These are phyloP conservation scores for Magallana ariakensis DNA, from an alignment of 1,140 invertebrate species.

Conservation along the genomic window DNA sequence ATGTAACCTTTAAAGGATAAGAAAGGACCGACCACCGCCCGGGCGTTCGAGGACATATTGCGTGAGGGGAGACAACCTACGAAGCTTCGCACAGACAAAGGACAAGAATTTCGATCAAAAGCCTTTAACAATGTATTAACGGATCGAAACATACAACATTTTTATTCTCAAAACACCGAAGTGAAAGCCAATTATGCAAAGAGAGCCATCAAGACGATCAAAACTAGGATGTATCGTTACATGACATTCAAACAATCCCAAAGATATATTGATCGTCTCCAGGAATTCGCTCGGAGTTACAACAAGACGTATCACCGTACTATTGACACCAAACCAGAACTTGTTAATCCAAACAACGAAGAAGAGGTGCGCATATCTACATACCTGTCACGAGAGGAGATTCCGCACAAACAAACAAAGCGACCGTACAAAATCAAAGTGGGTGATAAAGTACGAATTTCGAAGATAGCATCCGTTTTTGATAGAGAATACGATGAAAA, in stretches of 20 bases:
- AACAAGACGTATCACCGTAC: slow-evolving; percentile 45
- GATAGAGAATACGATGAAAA: slow-evolving; percentile 41
- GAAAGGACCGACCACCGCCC: background rate
- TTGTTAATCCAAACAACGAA: slow-evolving; percentile 46
- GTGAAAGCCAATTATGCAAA: background rate
- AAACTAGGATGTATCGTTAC: slow-evolving; percentile 40
- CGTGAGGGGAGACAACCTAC: background rate
- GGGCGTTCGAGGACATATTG: background rate
- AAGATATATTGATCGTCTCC: slow-evolving; percentile 32
- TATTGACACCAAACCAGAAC: slow-evolving; percentile 41
- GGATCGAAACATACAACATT: too few relatives aligned
- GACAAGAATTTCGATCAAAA: slow-evolving; percentile 23
- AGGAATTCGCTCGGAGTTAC: background rate
- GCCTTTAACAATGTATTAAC: too few relatives aligned
- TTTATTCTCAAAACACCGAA: background rate
- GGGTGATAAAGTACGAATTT: slow-evolving; percentile 43
- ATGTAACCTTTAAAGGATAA: slow-evolving; percentile 31
- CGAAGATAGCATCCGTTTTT: slow-evolving; percentile 40
- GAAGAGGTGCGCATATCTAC: background rate
- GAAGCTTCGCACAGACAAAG: background rate
- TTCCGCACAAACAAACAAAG: slow-evolving; percentile 11
- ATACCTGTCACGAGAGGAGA: background rate
- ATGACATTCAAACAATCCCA: slow-evolving; percentile 28
- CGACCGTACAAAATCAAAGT: slow-evolving; percentile 42
- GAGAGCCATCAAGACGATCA: slow-evolving; percentile 47